Base-by-base conservation (phyloP, 2,888 invertebrate genomes). In the Oegoconia quadripuncta region DNA sequence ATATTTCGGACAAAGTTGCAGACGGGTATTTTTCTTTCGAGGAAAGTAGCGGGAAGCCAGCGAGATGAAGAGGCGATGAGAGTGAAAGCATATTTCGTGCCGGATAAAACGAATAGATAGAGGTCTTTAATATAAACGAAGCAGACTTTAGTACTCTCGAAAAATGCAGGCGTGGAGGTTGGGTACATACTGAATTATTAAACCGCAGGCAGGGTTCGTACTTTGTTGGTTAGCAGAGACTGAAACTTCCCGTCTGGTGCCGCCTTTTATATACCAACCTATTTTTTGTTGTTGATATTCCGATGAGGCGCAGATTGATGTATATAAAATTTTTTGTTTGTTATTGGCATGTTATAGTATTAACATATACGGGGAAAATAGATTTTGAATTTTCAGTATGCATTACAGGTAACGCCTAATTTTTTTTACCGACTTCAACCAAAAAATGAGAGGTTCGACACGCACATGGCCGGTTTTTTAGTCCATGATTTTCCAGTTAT, bases 51-150 rank as follows among this genome's bases (percentile, higher is more conserved):
- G 35, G 27, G 37, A 44, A 42, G 48, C 48, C 55, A 56, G 56
- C 58, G 51, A 51, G 59, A 74, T 74, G 76, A 76, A 78, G 74
- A 76, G 71, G 61, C 68, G 57, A 61, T 51, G 68, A 80, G 69
- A 80, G 78, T 78, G 74, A 80, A 79, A 83, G 74, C 81, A 78
- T 82, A 80, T 79, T 80, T 81, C 74, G 73, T 64, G 69, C 52
- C 59, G 75, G 83, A 84, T 84, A 82, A 83, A 84, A 84, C 83
- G 84, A 84, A 84, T 83, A 84, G 84, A 84, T 83, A 84, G 84
- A 84, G 84, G 80, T 84, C 82, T 83, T 84, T 84, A 84, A 84
- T 84, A 84, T 83, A 84, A 83, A 84, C 84, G 83, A 83, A 83
- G 84, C 80, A 78, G 83, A 76, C 82, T 84, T 82, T 81, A 81